Base-by-base conservation (phyloP, 2,888 invertebrate genomes). In the Norana najaformis region DNA sequence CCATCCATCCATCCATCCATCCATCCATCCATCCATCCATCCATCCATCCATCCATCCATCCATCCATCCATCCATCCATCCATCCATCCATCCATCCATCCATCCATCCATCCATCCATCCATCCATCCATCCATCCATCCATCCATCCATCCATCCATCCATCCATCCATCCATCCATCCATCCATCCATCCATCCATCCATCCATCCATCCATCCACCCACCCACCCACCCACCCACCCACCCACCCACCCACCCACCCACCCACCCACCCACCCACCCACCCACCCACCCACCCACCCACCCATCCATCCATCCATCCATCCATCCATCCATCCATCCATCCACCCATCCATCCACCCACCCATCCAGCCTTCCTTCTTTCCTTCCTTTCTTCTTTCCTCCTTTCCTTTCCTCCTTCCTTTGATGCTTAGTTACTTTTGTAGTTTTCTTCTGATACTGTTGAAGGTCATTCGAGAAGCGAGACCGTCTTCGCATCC, bases 381-480 rank as follows among this genome's bases (percentile, higher is more conserved):
- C 47, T 5, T 23, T 30, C 69, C 6, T 23, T 47, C 23, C 47
- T 3, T 47, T 1, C 3, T 47, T 47, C 23, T 23, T 47, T 23
- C 23, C 47, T 47, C 23, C 14, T 18, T 14, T 23, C 23, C 47
- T 23, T 23, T 14, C 20, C 11, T 69, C 8, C 11, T 0, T 23
- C 20, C 20, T 5, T 47, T 0, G 0, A 69, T 8, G 69, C n/a
- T n/a, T 16, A 30, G n/a, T 69, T 69, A 69, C 30, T 69, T 69
- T n/a, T n/a, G 11, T 8, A 8, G n/a, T 69, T 69, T 69, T n/a
- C 8, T 69, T 69, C 69, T 8, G 1, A 30, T n/a, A n/a, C n/a
- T 69, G 30, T 53, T 37, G 0, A 92, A 95, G 96, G 92, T 96
- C 96, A 6, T 96, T 96, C 93, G 96, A 96, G 93, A 96, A 96